Percentiles rank a stretch among this genome's conserved stretches.
phyloP scores from a whole-genome alignment of 2,888 invertebrate species.

The Spisula solida region DNA sequence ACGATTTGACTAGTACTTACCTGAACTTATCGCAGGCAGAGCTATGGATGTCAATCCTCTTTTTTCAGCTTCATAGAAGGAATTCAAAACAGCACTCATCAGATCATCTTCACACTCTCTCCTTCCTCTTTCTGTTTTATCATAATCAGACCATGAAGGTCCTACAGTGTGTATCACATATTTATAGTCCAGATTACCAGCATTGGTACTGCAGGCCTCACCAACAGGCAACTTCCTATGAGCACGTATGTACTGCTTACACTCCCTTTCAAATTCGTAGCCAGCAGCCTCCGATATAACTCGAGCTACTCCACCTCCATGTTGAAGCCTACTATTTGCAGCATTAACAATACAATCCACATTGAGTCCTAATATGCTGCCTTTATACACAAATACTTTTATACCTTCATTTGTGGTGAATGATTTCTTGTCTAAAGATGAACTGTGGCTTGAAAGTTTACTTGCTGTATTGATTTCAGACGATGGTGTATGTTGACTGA shows the following conservation, averaged over 20 bases:
- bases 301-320: conserved; percentile 62
- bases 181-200: conserved; percentile 53
- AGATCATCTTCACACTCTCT: conserved; percentile 49
- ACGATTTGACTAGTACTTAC: conserved; percentile 42
- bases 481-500: not conserved
- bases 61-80: conserved; percentile 51
- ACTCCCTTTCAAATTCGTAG: conserved; percentile 36
- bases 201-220: conserved; percentile 43
- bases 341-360: conserved; percentile 70
- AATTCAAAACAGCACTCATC: conserved; percentile 43
- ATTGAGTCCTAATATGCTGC: conserved; percentile 42
- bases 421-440: too few relatives aligned
- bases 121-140: not conserved
- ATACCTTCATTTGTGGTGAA: conserved; percentile 38
- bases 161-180: conserved; percentile 68
- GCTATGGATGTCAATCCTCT: conserved; percentile 56
- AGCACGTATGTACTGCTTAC: conserved; percentile 35
- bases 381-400: conserved; percentile 54
- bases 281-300: conserved; percentile 60
- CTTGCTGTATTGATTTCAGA: not conserved
- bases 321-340: conserved; percentile 55
- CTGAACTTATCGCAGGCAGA: conserved; percentile 74
- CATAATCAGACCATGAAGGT: conserved; percentile 58
- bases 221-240: conserved; percentile 47
- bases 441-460: not conserved